phyloP scores from a whole-genome alignment of 2,113 vertebrate genomes.

The Apus apus region DNA sequence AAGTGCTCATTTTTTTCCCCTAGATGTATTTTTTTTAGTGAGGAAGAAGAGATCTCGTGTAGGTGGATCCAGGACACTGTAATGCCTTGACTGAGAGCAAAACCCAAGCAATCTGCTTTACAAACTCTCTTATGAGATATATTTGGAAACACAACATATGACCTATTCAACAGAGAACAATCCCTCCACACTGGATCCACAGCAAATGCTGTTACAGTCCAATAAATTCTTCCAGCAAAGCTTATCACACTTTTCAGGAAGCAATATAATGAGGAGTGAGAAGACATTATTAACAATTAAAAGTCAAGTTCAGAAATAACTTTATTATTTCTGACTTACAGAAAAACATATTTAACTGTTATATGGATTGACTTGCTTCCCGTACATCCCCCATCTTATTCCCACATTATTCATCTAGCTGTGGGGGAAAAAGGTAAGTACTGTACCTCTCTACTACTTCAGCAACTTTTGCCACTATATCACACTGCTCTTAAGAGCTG shows the following conservation, averaged over 20 bases:
- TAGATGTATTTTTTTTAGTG: neutral
- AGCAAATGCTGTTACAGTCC: neutral
- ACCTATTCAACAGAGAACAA: neutral
- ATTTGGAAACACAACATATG: neutral
- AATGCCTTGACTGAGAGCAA: neutral
- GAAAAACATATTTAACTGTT: neutral
- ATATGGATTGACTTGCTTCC: neutral
- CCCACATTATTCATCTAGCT: neutral
- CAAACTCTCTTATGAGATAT: neutral
- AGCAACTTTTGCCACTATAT: neutral
- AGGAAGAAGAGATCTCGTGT: neutral
- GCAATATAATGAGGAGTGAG: neutral
- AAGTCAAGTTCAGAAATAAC: neutral
- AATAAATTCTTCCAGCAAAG: neutral
- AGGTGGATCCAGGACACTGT: neutral
- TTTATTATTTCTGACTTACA: neutral
- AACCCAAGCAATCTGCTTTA: neutral
- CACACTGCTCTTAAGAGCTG: neutral
- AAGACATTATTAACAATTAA: neutral
- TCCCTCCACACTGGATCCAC: neutral
- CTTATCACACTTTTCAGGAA: neutral
- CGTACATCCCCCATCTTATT: neutral
- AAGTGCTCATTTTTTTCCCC: rapidly evolving
- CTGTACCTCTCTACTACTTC: neutral
- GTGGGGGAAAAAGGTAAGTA: neutral